Base-by-base conservation (phyloP, 2,113 vertebrate species). In the Hipposideros armiger region DNA sequence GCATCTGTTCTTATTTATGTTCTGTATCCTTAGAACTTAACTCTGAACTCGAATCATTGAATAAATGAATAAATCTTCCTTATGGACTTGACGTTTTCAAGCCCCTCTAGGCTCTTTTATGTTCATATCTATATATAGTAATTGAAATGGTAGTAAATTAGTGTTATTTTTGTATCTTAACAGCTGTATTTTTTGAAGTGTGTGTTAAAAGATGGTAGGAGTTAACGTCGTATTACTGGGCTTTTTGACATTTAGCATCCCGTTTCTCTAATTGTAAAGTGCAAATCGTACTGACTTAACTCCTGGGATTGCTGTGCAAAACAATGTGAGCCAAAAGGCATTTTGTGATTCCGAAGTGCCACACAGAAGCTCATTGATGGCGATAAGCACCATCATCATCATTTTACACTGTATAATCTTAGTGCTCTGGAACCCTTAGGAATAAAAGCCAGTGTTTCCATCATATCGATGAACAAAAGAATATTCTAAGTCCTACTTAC, bases 401-500 rank as follows among this genome's bases (percentile, higher is more conserved):
- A 90, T 95, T 93, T 95, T 67, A 82, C 78, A 67, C 62, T 81
- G 81, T 42, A n/a, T 80, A 54, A 77, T 42, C 70, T 8, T 72
- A 30, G 9, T 45, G 47, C 16, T 54, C 28, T 45, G 4, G 20
- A 96, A 96, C 11, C 32, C 28, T 69, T 97, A 80, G 11, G 1
- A 84, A 69, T 77, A 73, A 83, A 94, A 90, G 72, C 40, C 52
- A 85, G 4, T 66, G 73, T 88, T 95, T 50, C 32, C 32, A 96
- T 28, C 26, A 47, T 22, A 78, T 7, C 42, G 62, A 84, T 62
- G 32, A 98, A 82, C 2, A 96, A 32, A 42, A 96, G 64, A 15
- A 88, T 97, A 97, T 88, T 90, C 66, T 95, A 91, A 94, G 94
- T 96, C 88, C 24, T 94, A 90, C 82, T 93, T 76, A 78, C 7